Conservation (phyloP, 2,888 invertebrate species). For the Lampropteryx suffumata region DNA sequence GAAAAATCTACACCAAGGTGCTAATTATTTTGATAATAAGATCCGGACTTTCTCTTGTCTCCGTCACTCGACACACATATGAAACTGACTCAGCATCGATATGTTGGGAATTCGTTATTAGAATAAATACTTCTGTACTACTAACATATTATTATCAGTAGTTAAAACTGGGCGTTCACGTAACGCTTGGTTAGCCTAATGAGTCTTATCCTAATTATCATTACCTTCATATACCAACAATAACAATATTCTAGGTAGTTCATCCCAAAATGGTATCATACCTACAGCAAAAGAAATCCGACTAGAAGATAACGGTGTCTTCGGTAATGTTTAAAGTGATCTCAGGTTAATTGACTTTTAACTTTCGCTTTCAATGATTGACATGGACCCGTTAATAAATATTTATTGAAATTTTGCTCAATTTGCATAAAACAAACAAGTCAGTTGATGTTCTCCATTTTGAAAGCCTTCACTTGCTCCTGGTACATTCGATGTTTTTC, state of each 20-base stretch:
- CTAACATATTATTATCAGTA: too few species aligned
- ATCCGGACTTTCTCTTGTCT: slow-evolving; percentile 35
- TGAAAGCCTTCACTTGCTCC: slow-evolving; percentile 64
- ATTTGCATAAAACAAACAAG: slow-evolving; percentile 9
- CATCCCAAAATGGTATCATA: too few species aligned
- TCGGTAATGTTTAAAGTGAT: background rate
- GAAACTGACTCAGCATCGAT: background rate
- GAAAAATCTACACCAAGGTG: slow-evolving; percentile 25
- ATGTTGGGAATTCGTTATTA: too few species aligned
- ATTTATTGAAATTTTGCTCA: slow-evolving; percentile 24
- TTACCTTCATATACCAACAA: too few species aligned
- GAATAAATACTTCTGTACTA: too few species aligned
- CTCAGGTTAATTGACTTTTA: slow-evolving; percentile 11
- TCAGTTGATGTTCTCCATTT: slow-evolving; percentile 43
- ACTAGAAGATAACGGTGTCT: background rate
- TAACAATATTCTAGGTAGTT: too few species aligned
- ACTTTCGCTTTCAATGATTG: slow-evolving; percentile 23
- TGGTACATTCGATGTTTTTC: slow-evolving; percentile 73
- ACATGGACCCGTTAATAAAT: slow-evolving; percentile 4
- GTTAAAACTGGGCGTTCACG: too few species aligned
- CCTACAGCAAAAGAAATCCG: too few species aligned
- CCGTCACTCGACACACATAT: slow-evolving; percentile 8
- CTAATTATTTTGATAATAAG: slow-evolving; percentile 33
- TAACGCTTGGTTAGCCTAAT: too few species aligned
- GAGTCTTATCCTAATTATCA: too few species aligned